Base-by-base conservation (phyloP, 2,797 vertebrate genomes). In the Pteropus rufus region DNA sequence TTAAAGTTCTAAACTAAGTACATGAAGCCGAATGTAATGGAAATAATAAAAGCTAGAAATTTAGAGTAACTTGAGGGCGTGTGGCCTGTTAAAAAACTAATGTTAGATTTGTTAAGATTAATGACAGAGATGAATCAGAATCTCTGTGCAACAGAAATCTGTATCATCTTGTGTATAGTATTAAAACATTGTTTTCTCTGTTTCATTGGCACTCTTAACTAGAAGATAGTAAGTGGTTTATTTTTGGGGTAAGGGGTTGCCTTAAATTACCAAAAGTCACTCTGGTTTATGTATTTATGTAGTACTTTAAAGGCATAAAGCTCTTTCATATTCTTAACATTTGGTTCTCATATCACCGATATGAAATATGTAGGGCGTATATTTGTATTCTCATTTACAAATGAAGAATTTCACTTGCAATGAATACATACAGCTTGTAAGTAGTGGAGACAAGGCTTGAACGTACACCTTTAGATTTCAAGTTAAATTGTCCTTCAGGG, bases 1-100 rank as follows among this genome's bases (percentile, higher is more conserved):
- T 92, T 92, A 10, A 91, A 41, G 39, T 83, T 87, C 39, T 95
- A 94, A 92, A 31, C 5, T 67, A 89, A 91, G 44, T n/a, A 85
- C 84, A 80, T 9, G 18, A 93, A 88, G 56, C 26, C 84, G 64
- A 84, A 52, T 64, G 2, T 75, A 60, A 86, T 95, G 34, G 26
- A 75, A 72, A 82, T 69, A 77, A 36, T 34, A 34, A 83, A 70
- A 56, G 9, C 54, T 23, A 18, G 49, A 67, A 87, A 87, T 31
- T 65, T 65, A 60, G 10, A 54, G 24, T 52, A 83, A 41, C 15
- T 44, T 52, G 10, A 82, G 26, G 39, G 26, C 26, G 5, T 82
- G 4, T 65, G 29, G 3, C 39, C 29, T 85, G 5, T 70, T 73
- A 34, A 67, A 82, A 89, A 82, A 65, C 41, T 52, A 75, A 23